Evolutionary conservation across 1,140 invertebrate genomes (phyloP).

Genomic region (Charaxes varanes): DNA sequence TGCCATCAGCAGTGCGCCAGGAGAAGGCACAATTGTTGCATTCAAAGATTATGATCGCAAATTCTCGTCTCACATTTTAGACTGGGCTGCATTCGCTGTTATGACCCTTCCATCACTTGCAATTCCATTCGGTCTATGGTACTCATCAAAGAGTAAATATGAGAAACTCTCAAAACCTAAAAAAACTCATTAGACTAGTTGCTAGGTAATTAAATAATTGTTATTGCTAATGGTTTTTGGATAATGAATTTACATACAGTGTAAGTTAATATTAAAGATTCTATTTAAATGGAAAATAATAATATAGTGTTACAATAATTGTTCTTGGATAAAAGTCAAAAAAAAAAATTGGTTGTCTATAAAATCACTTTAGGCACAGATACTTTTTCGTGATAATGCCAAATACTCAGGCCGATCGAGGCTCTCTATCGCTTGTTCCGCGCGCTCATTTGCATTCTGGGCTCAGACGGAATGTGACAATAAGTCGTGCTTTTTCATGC

Average conservation of each 20-base stretch:
- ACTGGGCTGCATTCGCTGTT: slow-evolving; percentile 97
- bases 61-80: slow-evolving; percentile 97
- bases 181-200: slow-evolving; percentile 71
- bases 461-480: too few species aligned
- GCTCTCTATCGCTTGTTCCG: too few species aligned
- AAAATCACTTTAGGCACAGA: too few species aligned
- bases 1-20: slow-evolving; percentile 95
- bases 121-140: slow-evolving; percentile 97
- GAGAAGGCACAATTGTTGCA: slow-evolving; percentile 96
- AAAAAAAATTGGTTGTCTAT: too few species aligned
- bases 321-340: too few species aligned
- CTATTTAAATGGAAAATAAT: too few species aligned
- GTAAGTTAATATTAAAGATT: not conserved
- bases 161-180: slow-evolving; percentile 85
- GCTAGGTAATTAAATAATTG: slow-evolving; percentile 28
- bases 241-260: slow-evolving; percentile 3
- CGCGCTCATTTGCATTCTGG: too few species aligned
- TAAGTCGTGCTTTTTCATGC: too few species aligned
- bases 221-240: slow-evolving; percentile 39
- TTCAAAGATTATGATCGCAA: slow-evolving; percentile 97
- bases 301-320: too few species aligned
- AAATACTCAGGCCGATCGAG: too few species aligned
- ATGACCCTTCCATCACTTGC: slow-evolving; percentile 96
- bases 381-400: too few species aligned
- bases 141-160: slow-evolving; percentile 95